Conservation (phyloP, 2,113 vertebrate genomes). For the Oriolus oriolus region DNA sequence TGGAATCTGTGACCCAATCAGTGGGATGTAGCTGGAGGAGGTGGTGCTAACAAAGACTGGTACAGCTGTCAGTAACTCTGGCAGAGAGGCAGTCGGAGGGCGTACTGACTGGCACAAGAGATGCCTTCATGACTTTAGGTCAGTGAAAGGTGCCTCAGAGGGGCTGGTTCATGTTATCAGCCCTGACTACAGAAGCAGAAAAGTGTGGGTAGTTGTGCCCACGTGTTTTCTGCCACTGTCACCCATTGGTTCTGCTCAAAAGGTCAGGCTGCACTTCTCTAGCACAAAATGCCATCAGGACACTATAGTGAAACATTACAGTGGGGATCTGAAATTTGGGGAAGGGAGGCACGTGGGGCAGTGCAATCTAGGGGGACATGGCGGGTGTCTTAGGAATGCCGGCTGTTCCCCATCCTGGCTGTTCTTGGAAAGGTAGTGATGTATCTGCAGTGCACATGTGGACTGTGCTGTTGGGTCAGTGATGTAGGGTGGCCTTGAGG, state of each 20-base stretch:
- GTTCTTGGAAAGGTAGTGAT: neutral
- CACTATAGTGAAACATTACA: neutral
- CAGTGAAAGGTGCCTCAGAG: neutral
- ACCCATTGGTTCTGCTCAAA: neutral
- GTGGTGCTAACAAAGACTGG: slow-evolving; percentile 51
- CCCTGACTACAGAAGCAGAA: neutral
- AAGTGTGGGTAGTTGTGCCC: neutral
- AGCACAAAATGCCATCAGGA: neutral
- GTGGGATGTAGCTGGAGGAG: slow-evolving; percentile 53
- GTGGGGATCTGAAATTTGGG: neutral
- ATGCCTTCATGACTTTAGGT: neutral
- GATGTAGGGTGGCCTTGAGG: neutral
- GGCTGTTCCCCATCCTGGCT: neutral
- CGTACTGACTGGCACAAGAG: neutral
- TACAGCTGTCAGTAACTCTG: slow-evolving; percentile 28
- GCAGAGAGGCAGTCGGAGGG: neutral
- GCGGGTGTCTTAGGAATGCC: neutral
- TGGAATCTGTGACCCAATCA: slow-evolving; percentile 47
- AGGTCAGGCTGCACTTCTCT: neutral
- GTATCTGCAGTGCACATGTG: rapidly evolving
- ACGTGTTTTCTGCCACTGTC: neutral
- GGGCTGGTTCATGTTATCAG: neutral
- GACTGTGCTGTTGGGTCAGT: neutral
- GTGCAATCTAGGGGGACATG: neutral
- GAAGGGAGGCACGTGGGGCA: neutral